Evolutionary conservation across 2,797 vertebrate genomes (phyloP).

Genomic region (Acrocephalus scirpaceus): DNA sequence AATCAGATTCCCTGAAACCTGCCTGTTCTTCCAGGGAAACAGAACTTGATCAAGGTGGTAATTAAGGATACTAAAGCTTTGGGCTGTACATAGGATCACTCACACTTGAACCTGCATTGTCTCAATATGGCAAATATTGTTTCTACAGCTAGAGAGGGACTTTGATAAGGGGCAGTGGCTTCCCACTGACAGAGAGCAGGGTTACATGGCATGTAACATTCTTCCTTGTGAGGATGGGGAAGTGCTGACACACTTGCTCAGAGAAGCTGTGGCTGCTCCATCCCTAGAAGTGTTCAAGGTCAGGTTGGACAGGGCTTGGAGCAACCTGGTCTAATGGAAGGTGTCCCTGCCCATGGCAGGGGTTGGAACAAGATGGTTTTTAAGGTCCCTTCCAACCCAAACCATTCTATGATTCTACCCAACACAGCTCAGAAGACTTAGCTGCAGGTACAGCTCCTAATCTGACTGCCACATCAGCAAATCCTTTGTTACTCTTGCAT

Average conservation of each 20-base stretch:
- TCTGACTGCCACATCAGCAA: not conserved
- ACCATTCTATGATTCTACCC: not conserved
- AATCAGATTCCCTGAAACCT: not conserved
- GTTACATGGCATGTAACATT: not conserved
- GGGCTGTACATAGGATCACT: not conserved
- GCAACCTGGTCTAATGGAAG: not conserved
- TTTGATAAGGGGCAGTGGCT: not conserved
- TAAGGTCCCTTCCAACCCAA: not conserved
- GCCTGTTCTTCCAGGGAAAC: not conserved
- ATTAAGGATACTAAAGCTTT: not conserved
- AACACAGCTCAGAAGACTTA: not conserved
- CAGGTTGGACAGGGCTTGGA: not conserved
- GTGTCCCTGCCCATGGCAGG: not conserved
- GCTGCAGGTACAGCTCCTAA: not conserved
- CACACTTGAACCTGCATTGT: not conserved
- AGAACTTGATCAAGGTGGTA: not conserved
- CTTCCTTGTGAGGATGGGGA: not conserved
- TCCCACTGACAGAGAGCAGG: not conserved
- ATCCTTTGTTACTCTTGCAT: not conserved
- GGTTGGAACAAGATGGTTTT: not conserved
- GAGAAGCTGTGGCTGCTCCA: not conserved
- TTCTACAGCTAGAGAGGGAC: not conserved
- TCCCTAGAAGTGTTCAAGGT: not conserved
- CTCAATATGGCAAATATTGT: accelerated
- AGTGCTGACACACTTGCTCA: not conserved